A percentile compares a stretch with the other conserved stretches of the same genome.
Conservation (phyloP, 2,797 vertebrate species). For the Danio albolineatus region DNA sequence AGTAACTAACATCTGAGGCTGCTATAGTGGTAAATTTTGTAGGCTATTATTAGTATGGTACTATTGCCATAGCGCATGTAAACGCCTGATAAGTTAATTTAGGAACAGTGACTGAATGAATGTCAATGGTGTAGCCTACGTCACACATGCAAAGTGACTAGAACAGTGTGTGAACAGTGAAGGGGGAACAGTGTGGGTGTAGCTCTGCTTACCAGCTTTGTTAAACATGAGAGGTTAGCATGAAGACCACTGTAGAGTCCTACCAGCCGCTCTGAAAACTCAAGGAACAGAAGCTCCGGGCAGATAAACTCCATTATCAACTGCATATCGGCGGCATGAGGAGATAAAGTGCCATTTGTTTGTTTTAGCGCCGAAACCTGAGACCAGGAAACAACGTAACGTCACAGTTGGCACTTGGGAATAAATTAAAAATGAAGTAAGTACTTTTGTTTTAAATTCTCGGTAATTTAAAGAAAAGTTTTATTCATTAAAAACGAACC, state of each 20-base stretch:
- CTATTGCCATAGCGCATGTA: background rate
- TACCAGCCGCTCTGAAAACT: background rate
- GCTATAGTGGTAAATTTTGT: background rate
- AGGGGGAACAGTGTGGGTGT: background rate
- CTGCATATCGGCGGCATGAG: background rate
- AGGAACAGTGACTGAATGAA: background rate
- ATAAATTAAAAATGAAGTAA: constrained; percentile 12
- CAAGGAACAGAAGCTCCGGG: background rate
- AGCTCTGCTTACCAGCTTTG: background rate
- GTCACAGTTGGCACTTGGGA: background rate
- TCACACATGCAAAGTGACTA: too few relatives aligned
- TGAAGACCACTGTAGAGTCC: background rate
- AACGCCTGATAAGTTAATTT: background rate
- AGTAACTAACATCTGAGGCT: background rate
- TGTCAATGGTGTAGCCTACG: too few relatives aligned
- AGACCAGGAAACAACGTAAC: constrained; percentile 17
- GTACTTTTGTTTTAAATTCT: background rate
- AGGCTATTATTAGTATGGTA: too few relatives aligned
- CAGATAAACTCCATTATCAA: background rate
- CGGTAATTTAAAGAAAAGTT: background rate
- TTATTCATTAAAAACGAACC: background rate
- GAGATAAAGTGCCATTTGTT: too few relatives aligned
- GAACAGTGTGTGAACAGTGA: background rate
- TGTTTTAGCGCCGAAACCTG: background rate
- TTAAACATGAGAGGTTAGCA: background rate